Evolutionary conservation across 2,797 vertebrate genomes (phyloP).

Genomic region (Lagorchestes hirsutus): DNA sequence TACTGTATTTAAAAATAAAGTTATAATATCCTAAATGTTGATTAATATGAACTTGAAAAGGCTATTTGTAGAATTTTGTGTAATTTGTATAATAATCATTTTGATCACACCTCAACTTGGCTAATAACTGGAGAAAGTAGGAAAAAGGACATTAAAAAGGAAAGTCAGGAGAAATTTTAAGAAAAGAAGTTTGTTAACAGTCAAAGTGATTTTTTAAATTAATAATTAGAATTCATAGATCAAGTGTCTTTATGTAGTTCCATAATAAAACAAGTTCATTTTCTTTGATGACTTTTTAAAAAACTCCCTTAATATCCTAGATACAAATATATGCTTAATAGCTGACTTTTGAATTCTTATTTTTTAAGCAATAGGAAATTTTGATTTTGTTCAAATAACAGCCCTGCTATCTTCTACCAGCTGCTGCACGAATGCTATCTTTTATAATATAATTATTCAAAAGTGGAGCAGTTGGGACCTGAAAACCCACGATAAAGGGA

Average conservation of each 20-base stretch:
- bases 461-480: not conserved
- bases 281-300: not conserved
- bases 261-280: slow-evolving; percentile 42
- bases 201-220: slow-evolving; percentile 31
- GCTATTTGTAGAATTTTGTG: not conserved
- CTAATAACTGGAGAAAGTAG: slow-evolving; percentile 36
- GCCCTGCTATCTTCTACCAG: slow-evolving; percentile 26
- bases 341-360: not conserved
- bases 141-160: slow-evolving; percentile 31
- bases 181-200: slow-evolving; percentile 25
- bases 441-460: not conserved
- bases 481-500: not conserved
- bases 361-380: slow-evolving; percentile 47
- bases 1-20: not conserved
- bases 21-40: not conserved
- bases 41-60: not conserved
- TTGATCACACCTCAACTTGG: not conserved
- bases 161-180: slow-evolving; percentile 5
- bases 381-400: slow-evolving; percentile 26
- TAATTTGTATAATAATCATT: not conserved
- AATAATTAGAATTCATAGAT: slow-evolving; percentile 33
- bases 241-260: slow-evolving; percentile 18
- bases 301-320: not conserved
- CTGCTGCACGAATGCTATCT: slow-evolving; percentile 30
- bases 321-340: not conserved